Percentiles rank a stretch among this genome's conserved stretches.
Conservation (phyloP, 2,113 vertebrate species). For the Dicentrarchus labrax region DNA sequence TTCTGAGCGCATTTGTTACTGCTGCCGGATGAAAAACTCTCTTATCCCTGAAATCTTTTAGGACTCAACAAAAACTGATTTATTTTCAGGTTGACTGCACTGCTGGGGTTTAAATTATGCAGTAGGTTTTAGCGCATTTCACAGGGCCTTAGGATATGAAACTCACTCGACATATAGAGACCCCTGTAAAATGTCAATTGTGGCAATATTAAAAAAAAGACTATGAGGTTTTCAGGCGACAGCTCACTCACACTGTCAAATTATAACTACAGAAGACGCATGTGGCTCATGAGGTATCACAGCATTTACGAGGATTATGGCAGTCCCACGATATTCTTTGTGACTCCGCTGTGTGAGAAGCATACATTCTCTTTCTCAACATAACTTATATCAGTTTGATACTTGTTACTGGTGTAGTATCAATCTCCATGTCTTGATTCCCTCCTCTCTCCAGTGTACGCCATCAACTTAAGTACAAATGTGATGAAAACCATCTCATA, state of each 20-base stretch:
- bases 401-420: not conserved
- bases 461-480: constrained; percentile 36
- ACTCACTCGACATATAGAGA: constrained; percentile 19
- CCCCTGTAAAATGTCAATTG: constrained; percentile 29
- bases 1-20: constrained; percentile 44
- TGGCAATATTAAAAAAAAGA: constrained; percentile 29
- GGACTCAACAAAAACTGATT: constrained; percentile 53
- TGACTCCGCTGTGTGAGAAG: constrained; percentile 27
- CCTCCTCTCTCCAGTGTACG: not conserved
- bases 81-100: constrained; percentile 47
- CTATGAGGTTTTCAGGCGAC: constrained; percentile 27
- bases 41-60: constrained; percentile 53
- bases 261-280: constrained; percentile 11
- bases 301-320: constrained; percentile 42
- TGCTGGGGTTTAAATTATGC: constrained; percentile 41
- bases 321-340: constrained; percentile 2
- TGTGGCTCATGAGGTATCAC: constrained; percentile 13
- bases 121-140: constrained; percentile 24
- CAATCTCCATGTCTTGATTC: constrained; percentile 15
- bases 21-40: constrained; percentile 28
- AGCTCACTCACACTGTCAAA: constrained; percentile 27
- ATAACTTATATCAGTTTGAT: constrained; percentile 21
- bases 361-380: not conserved
- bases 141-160: constrained; percentile 25
- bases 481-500: constrained; percentile 55